phyloP scores from a whole-genome alignment of 35 echinoderm and acorn worm species.

The Chiridota heheva region DNA sequence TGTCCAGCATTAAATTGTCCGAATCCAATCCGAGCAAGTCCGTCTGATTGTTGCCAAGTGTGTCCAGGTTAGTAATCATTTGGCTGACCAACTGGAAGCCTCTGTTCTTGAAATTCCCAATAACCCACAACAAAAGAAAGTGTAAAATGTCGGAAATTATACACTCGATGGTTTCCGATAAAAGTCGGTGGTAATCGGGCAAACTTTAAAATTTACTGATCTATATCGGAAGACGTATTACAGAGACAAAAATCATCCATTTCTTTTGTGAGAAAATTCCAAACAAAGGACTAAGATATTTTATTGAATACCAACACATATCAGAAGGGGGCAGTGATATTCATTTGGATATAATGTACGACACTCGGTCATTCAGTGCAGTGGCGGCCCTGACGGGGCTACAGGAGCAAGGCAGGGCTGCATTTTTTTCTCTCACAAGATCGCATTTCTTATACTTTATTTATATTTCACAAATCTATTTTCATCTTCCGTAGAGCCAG shows the following conservation, averaged over 20 bases:
- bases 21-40: constrained; percentile 62
- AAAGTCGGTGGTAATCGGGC: not conserved
- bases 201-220: not conserved
- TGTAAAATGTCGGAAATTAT: not conserved
- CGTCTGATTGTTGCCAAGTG: constrained; percentile 74
- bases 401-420: not conserved
- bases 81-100: not conserved
- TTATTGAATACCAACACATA: too few relatives aligned
- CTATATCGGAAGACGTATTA: too few relatives aligned
- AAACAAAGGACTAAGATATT: too few relatives aligned
- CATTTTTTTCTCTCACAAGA: not conserved
- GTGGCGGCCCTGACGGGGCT: too few relatives aligned
- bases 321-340: too few relatives aligned
- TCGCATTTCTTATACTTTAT: not conserved
- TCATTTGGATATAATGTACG: too few relatives aligned
- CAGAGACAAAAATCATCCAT: too few relatives aligned
- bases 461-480: not conserved
- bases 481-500: constrained; percentile 52
- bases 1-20: constrained; percentile 71
- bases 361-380: too few relatives aligned
- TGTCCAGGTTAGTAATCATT: constrained; percentile 73
- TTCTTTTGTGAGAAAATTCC: too few relatives aligned
- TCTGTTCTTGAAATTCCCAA: not conserved
- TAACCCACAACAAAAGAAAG: not conserved
- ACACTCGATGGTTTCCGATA: not conserved